These are phyloP conservation scores for Ariolimax columbianus DNA, from an alignment of 2,888 invertebrate genomes.

Conservation along the genomic window DNA sequence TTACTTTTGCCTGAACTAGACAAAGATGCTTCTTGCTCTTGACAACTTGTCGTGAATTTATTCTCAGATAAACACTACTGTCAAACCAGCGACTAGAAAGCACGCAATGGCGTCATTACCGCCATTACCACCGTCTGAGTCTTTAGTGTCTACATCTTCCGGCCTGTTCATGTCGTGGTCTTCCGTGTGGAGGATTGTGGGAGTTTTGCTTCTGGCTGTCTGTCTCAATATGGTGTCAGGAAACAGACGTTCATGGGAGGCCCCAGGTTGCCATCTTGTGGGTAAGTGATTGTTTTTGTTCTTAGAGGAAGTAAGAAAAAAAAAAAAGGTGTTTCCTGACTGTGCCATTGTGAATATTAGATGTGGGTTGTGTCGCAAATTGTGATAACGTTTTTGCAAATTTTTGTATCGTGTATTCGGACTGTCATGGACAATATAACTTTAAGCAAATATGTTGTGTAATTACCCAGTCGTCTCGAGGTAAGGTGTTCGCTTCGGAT, in stretches of 20 bases:
- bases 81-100: not conserved
- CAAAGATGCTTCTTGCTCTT: not conserved
- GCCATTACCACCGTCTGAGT: not conserved
- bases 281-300: conserved; percentile 38
- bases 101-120: not conserved
- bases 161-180: not conserved
- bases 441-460: too few relatives aligned
- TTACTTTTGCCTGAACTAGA: not conserved
- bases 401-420: too few relatives aligned
- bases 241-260: conserved; percentile 39
- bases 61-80: not conserved
- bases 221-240: not conserved
- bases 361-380: not conserved
- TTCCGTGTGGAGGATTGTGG: not conserved
- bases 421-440: too few relatives aligned
- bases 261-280: conserved; percentile 50
- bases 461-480: too few relatives aligned
- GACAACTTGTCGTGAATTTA: not conserved
- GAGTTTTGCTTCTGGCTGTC: conserved; percentile 9
- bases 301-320: not conserved
- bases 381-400: not conserved
- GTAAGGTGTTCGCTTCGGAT: too few relatives aligned
- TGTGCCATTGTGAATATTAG: not conserved
- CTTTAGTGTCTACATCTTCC: not conserved
- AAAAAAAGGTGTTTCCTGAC: not conserved